Conservation (phyloP, 2,113 vertebrate species). For the Morone saxatilis region DNA sequence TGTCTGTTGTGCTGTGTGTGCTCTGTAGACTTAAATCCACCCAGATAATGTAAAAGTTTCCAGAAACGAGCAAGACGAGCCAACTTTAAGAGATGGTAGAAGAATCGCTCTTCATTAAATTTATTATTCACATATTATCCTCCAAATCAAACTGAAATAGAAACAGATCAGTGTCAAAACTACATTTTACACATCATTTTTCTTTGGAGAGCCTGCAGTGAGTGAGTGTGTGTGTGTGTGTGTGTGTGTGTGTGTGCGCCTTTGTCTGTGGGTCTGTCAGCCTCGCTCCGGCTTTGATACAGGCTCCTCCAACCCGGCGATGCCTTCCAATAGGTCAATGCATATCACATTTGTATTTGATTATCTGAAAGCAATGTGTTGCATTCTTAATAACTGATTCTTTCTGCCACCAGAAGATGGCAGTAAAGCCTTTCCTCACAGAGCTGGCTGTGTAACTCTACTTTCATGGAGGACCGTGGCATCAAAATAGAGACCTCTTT, state of each 20-base stretch:
- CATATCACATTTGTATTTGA: constrained; percentile 63
- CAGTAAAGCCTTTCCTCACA: constrained; percentile 73
- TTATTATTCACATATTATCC: background rate
- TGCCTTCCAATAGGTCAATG: constrained; percentile 59
- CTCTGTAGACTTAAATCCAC: constrained; percentile 13
- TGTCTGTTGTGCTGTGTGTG: no score
- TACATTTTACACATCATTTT: background rate
- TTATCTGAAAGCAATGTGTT: constrained; percentile 45
- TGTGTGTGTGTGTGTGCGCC: background rate
- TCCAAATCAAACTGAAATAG: background rate
- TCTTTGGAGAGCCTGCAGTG: background rate
- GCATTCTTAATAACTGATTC: constrained; percentile 46
- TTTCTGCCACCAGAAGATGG: constrained; percentile 72
- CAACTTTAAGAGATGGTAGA: constrained; percentile 27
- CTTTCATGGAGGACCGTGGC: background rate
- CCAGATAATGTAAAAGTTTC: constrained; percentile 29
- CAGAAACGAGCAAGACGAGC: constrained; percentile 29
- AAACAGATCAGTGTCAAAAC: background rate
- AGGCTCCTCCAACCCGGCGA: no score
- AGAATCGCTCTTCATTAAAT: constrained; percentile 16
- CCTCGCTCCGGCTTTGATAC: no score
- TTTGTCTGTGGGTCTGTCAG: background rate
- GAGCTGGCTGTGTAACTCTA: background rate
- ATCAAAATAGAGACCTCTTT: constrained; percentile 32
- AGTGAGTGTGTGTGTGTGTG: background rate